Conservation (phyloP, 2,113 vertebrate genomes). For the Pipa parva region DNA sequence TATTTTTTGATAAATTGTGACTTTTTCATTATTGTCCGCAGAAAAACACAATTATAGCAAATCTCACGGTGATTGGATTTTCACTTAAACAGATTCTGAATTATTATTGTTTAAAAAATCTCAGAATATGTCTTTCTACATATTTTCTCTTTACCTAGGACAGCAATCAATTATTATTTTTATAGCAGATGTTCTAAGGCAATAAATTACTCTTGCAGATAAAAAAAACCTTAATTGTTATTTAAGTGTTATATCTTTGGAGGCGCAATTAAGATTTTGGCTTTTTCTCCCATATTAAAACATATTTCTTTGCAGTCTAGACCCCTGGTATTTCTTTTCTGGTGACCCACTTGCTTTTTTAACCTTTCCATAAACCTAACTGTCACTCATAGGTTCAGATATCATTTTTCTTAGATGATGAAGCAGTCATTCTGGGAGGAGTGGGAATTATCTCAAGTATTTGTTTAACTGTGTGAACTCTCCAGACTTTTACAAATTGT, state of each 20-base stretch:
- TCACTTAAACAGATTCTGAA: too few species aligned
- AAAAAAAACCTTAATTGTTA: slow-evolving; percentile 31
- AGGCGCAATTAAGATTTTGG: slow-evolving; percentile 19
- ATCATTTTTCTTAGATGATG: slow-evolving; percentile 38
- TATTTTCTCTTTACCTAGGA: too few species aligned
- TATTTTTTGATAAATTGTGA: too few species aligned
- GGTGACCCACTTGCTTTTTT: slow-evolving; percentile 33
- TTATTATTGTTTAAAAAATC: too few species aligned
- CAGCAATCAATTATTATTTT: not conserved
- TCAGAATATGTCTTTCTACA: too few species aligned
- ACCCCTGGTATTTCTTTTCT: not conserved
- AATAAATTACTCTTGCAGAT: slow-evolving; percentile 10
- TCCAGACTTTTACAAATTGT: slow-evolving; percentile 1
- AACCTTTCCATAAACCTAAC: slow-evolving; percentile 28
- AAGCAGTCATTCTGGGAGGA: slow-evolving; percentile 8
- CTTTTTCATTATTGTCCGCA: too few species aligned
- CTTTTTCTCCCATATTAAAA: slow-evolving; percentile 14
- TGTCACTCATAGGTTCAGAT: slow-evolving; percentile 26
- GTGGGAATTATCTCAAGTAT: slow-evolving; percentile 24
- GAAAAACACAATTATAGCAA: not conserved
- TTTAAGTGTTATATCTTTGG: slow-evolving; percentile 27
- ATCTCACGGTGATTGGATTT: not conserved
- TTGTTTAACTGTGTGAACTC: slow-evolving; percentile 36
- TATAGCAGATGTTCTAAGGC: not conserved
- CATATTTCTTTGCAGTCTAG: slow-evolving; percentile 10